Percentiles rank a stretch among this genome's conserved stretches.
Evolutionary conservation across 2,113 vertebrate species (phyloP).

Genomic region (Sebastes schlegelii): DNA sequence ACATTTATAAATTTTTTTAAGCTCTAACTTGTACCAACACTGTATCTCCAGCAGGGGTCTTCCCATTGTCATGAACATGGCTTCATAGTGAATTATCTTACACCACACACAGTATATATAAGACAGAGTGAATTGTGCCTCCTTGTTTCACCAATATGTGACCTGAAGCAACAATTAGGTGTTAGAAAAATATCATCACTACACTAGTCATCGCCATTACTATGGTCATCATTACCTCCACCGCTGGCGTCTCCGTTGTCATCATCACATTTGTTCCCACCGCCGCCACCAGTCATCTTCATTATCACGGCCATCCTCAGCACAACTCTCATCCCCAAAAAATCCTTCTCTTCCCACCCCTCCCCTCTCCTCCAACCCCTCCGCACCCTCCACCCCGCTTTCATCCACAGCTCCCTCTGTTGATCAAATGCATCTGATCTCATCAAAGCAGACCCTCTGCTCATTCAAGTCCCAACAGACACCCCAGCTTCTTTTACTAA

Average conservation of each 20-base stretch:
- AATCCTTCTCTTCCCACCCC: conserved; percentile 47
- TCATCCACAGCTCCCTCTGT: conserved; percentile 79
- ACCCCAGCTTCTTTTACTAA: conserved; percentile 75
- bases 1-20: background rate
- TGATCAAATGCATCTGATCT: conserved; percentile 84
- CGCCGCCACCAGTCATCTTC: conserved; percentile 51
- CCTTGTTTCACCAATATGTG: conserved; percentile 24
- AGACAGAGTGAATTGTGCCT: conserved; percentile 14
- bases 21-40: conserved; percentile 66
- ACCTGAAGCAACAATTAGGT: conserved; percentile 27
- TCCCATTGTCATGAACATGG: conserved; percentile 72
- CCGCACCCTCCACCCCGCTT: conserved; percentile 51
- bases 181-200: background rate
- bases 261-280: conserved; percentile 47
- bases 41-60: conserved; percentile 81
- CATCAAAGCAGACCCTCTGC: conserved; percentile 82
- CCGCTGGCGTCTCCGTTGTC: conserved; percentile 1
- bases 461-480: conserved; percentile 80
- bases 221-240: conserved; percentile 1
- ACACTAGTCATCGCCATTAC: background rate
- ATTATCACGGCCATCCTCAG: conserved; percentile 67
- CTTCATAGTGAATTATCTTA: conserved; percentile 35
- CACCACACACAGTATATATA: conserved; percentile 11
- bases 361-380: background rate
- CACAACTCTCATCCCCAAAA: conserved; percentile 69